Conservation (phyloP, 2,888 invertebrate genomes). For the Buathra laborator region DNA sequence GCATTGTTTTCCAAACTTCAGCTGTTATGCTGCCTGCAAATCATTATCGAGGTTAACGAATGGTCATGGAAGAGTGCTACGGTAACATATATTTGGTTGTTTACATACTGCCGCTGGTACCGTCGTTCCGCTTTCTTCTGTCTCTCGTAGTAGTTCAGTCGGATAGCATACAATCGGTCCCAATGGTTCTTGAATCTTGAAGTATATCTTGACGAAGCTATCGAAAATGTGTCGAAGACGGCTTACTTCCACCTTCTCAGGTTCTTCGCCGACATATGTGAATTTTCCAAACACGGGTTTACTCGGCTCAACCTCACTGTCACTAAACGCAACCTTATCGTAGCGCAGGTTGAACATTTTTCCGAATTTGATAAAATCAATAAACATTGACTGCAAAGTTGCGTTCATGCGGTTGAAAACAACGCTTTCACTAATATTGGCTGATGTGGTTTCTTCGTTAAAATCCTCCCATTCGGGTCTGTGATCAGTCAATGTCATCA, state of each 20-base stretch:
- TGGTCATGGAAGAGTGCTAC: too few species aligned
- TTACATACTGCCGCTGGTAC: too few species aligned
- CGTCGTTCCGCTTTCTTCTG: too few species aligned
- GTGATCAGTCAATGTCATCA: background rate
- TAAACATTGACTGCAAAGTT: too few species aligned
- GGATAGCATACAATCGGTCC: too few species aligned
- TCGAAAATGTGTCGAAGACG: slow-evolving; percentile 34
- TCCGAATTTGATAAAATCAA: background rate
- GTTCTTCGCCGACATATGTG: slow-evolving; percentile 10
- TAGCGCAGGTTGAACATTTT: slow-evolving; percentile 12
- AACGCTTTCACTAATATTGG: too few species aligned
- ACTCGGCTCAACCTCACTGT: background rate
- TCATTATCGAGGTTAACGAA: too few species aligned
- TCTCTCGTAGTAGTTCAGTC: too few species aligned
- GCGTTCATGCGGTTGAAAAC: too few species aligned
- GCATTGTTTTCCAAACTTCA: background rate
- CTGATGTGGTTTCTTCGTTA: background rate
- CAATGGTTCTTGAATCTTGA: slow-evolving; percentile 7
- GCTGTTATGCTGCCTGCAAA: too few species aligned
- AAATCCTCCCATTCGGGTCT: background rate
- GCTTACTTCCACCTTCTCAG: background rate
- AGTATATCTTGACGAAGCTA: slow-evolving; percentile 22
- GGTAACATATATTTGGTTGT: too few species aligned
- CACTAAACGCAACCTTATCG: background rate
- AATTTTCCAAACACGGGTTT: slow-evolving; percentile 22